Evolutionary conservation across 2,113 vertebrate genomes (phyloP).

Genomic region (Epinephelus lanceolatus): DNA sequence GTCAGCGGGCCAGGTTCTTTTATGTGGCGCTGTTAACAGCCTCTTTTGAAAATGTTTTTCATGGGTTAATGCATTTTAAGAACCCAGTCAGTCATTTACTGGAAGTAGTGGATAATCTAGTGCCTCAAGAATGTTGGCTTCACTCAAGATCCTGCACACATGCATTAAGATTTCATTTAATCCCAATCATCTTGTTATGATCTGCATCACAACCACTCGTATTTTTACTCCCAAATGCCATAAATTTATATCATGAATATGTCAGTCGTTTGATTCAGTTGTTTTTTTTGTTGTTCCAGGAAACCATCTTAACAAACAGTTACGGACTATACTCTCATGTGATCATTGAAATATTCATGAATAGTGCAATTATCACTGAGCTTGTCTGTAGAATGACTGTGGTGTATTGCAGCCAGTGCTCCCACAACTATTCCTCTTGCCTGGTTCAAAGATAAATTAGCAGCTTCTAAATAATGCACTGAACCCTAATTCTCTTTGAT

Average conservation of each 20-base stretch:
- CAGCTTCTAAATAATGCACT: conserved; percentile 99
- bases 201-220: not conserved
- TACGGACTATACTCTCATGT: conserved; percentile 19
- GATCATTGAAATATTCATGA: conserved; percentile 54
- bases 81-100: conserved; percentile 29
- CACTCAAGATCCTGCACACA: conserved; percentile 33
- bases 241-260: conserved; percentile 30
- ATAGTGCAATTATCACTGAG: conserved; percentile 59
- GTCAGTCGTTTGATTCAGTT: conserved; percentile 40
- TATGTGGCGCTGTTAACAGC: conserved; percentile 26
- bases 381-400: conserved; percentile 64
- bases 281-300: conserved; percentile 26
- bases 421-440: conserved; percentile 87
- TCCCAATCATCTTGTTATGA: conserved; percentile 39
- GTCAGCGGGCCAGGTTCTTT: conserved; percentile 30
- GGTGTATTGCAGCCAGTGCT: conserved; percentile 60
- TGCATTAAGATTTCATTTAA: conserved; percentile 34
- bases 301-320: conserved; percentile 27
- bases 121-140: conserved; percentile 46
- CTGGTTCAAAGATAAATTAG: conserved; percentile 98
- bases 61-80: conserved; percentile 20
- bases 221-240: conserved; percentile 36
- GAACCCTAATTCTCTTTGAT: conserved; percentile 99
- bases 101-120: conserved; percentile 31
- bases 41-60: conserved; percentile 33